These are phyloP conservation scores for Phainopepla nitens DNA, from an alignment of 2,113 vertebrate genomes.

Conservation along the genomic window DNA sequence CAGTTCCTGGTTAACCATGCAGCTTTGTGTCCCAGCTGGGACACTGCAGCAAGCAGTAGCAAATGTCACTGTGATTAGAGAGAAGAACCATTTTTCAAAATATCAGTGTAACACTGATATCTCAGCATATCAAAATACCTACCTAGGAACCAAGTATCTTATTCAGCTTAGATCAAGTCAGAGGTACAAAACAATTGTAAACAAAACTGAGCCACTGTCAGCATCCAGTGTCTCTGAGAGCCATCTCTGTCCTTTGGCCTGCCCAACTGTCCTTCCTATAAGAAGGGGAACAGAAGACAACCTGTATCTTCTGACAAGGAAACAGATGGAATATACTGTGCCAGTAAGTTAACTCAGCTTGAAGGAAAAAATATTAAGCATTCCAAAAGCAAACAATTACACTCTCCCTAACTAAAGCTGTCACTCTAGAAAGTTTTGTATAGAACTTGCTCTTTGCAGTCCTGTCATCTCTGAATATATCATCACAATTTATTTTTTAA, in stretches of 20 bases:
- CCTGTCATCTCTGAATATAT: not conserved
- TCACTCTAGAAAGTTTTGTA: not conserved
- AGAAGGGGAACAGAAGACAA: not conserved
- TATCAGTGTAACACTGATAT: not conserved
- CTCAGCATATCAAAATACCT: not conserved
- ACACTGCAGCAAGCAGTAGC: not conserved
- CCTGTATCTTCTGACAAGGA: not conserved
- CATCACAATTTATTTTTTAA: not conserved
- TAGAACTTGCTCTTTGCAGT: not conserved
- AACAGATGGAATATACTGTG: not conserved
- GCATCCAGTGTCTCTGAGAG: not conserved
- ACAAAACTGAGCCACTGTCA: not conserved
- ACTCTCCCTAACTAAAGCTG: not conserved
- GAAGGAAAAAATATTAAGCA: constrained; percentile 11
- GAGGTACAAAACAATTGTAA: not conserved
- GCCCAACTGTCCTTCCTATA: not conserved
- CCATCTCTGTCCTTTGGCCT: not conserved
- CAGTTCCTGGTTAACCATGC: not conserved
- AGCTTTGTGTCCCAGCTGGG: not conserved
- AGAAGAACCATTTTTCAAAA: not conserved
- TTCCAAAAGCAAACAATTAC: constrained; percentile 16
- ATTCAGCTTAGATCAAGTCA: not conserved
- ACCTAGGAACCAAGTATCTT: not conserved
- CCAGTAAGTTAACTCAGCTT: not conserved
- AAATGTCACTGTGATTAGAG: not conserved